Base-by-base conservation (phyloP, 2,888 invertebrate genomes). In the Eupeodes latifasciatus region DNA sequence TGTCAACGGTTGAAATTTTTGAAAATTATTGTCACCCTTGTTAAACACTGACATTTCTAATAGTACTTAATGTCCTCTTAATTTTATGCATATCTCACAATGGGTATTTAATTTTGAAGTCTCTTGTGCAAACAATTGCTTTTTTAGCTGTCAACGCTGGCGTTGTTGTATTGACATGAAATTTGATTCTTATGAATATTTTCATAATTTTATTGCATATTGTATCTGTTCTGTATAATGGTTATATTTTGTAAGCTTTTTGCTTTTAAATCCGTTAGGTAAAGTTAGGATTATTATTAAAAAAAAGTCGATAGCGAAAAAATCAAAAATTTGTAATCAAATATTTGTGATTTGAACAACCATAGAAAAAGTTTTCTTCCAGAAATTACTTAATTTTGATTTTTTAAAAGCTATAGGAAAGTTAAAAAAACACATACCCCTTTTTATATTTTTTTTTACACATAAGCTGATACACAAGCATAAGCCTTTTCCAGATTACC, bases 1-100 rank as follows among this genome's bases (percentile, higher is more conserved):
- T 81, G 74, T 88, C 81, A 88, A 75, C 64, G 79, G 59, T 62
- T 61, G 19, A 49, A 67, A 66, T 44, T 44, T 64, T 53, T 71
- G 64, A 77, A 74, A 34, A 75, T 51, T 53, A 81, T 14, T 71
- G 71, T 76, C 79, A 86, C 86, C 86, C 86, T 86, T 83, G 51
- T 79, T 69, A 57, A 76, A 66, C 61, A 76, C 62, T 85, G 88
- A 81, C 81, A 66, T 74, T 74, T 59, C 51, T 84, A 78, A 88
- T 88, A 75, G 85, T 85, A 75, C 88, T 88, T 88, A 85, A 88
- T 81, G 88, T 88, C 88, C 69, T 88, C 85, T 85, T 88, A 77
- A 81, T 61, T 55, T 78, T 84, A 51, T 77, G 67, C 67, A 55
- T 44, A 67, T 47, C 47, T 11, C 79, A 55, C 27, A 44, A 9